These are phyloP conservation scores for Tineola bisselliella DNA, from an alignment of 2,888 invertebrate species.

Conservation along the genomic window DNA sequence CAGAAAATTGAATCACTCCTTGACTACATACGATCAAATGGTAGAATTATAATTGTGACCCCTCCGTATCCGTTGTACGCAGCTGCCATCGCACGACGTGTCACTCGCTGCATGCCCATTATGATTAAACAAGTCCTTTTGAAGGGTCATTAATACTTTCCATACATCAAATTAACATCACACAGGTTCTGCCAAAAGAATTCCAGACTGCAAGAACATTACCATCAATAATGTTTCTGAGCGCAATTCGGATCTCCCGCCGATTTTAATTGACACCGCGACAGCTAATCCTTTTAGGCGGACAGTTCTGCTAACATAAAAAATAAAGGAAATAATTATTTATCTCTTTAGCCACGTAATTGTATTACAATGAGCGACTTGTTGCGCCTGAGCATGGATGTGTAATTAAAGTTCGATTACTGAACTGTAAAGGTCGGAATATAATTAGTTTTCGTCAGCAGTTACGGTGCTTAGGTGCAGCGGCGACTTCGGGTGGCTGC, in stretches of 20 bases:
- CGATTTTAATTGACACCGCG: constrained; percentile 15
- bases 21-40: constrained; percentile 50
- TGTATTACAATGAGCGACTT: constrained; percentile 8
- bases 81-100: constrained; percentile 35
- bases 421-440: constrained; percentile 19
- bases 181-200: constrained; percentile 1
- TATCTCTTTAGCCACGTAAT: constrained; percentile 13
- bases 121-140: constrained; percentile 7
- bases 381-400: background rate
- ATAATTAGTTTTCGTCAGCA: constrained; percentile 4
- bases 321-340: background rate
- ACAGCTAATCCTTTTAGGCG: constrained; percentile 15
- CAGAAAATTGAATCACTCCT: constrained; percentile 62
- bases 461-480: constrained; percentile 11
- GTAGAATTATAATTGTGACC: constrained; percentile 56
- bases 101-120: background rate
- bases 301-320: constrained; percentile 1
- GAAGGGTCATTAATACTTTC: background rate
- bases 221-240: background rate
- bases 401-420: constrained; percentile 28
- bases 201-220: background rate
- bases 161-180: background rate
- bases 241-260: background rate
- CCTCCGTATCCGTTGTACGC: constrained; percentile 53
- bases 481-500: constrained; percentile 14